phyloP scores from a whole-genome alignment of 2,113 vertebrate species.

The Cyanocitta stelleri region DNA sequence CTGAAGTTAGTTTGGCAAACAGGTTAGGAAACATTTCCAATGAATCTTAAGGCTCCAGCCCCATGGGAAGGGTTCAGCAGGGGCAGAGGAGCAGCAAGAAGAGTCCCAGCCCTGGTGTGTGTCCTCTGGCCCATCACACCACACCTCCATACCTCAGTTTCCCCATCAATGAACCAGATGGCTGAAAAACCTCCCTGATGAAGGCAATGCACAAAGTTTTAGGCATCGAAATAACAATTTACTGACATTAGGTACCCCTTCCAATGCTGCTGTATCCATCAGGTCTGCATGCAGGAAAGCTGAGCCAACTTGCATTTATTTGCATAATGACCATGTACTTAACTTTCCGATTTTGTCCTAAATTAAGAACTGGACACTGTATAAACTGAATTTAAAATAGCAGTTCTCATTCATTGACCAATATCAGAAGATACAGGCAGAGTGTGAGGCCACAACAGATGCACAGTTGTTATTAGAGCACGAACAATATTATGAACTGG shows the following conservation, averaged over 20 bases:
- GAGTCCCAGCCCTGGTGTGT: background rate
- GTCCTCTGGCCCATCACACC: fast-evolving
- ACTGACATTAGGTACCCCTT: background rate
- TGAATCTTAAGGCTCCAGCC: background rate
- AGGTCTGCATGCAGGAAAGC: background rate
- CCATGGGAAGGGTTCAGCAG: background rate
- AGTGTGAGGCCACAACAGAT: background rate
- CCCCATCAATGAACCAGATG: background rate
- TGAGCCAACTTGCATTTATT: background rate
- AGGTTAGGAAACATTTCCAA: background rate
- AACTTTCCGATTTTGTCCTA: background rate
- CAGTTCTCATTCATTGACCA: background rate
- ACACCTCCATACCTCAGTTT: background rate
- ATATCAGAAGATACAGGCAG: background rate
- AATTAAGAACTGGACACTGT: background rate
- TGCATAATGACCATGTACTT: background rate
- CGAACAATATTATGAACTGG: background rate
- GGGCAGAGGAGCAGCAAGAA: background rate
- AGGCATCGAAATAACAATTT: background rate
- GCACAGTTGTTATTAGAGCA: background rate
- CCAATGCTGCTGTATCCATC: background rate
- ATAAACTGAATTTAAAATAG: background rate
- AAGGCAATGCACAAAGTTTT: background rate
- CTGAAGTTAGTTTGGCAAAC: background rate
- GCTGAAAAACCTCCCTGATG: background rate